A percentile compares a stretch with the other conserved stretches of the same genome.
phyloP scores from a whole-genome alignment of 2,888 invertebrate species.

The Ichneumoninae sp. region DNA sequence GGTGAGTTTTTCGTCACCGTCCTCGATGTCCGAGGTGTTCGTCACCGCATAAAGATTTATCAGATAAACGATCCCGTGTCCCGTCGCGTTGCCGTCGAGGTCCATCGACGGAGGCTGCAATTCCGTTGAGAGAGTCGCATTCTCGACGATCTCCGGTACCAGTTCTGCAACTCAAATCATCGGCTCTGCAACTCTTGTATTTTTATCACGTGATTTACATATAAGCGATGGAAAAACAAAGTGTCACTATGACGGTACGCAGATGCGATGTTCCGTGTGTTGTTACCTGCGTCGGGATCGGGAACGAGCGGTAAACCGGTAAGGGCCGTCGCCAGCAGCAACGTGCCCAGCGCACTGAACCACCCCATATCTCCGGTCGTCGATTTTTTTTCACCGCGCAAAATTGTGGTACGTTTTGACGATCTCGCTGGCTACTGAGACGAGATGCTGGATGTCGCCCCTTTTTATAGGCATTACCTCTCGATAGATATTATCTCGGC shows the following conservation, averaged over 20 bases:
- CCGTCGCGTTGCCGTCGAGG: slow-evolving; percentile 41
- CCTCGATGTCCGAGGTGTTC: slow-evolving; percentile 73
- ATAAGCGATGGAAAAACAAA: slow-evolving; percentile 13
- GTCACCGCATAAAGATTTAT: slow-evolving; percentile 80
- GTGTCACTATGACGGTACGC: not conserved
- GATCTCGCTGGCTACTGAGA: slow-evolving; percentile 52
- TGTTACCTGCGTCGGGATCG: slow-evolving; percentile 71
- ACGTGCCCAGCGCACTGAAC: slow-evolving; percentile 70
- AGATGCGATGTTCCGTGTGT: slow-evolving; percentile 7
- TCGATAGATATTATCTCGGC: slow-evolving; percentile 50
- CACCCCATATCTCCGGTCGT: slow-evolving; percentile 67
- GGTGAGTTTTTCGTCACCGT: slow-evolving; percentile 75
- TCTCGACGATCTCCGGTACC: slow-evolving; percentile 57
- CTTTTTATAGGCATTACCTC: slow-evolving; percentile 67
- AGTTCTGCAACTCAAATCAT: slow-evolving; percentile 51
- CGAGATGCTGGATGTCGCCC: slow-evolving; percentile 49
- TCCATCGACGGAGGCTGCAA: slow-evolving; percentile 74
- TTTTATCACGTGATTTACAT: slow-evolving; percentile 42
- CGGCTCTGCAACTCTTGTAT: slow-evolving; percentile 34
- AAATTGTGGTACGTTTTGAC: slow-evolving; percentile 26
- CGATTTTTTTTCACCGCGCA: slow-evolving; percentile 20
- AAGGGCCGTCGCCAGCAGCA: slow-evolving; percentile 71
- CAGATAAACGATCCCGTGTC: slow-evolving; percentile 74
- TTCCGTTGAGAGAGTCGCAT: slow-evolving; percentile 73
- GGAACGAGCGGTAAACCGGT: slow-evolving; percentile 70